Base-by-base conservation (phyloP, 1,140 invertebrate species). In the Drosophila pseudoobscura region DNA sequence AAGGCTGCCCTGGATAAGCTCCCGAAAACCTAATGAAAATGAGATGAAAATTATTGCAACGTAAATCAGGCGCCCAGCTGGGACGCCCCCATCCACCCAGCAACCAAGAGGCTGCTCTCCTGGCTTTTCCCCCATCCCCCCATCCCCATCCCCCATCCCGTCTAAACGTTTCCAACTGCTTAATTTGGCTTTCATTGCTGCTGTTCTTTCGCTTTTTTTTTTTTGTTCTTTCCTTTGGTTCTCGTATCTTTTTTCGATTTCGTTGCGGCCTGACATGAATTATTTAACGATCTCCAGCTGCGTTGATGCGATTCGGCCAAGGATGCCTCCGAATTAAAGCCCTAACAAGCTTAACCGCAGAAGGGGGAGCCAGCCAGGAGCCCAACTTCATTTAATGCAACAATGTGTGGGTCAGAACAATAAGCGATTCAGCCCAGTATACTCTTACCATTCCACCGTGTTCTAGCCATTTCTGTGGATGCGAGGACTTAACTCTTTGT, bases 21-120 rank as follows among this genome's bases (percentile, higher is more conserved):
- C 11, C 57, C 49, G 66, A 60, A 45, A 84, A 70, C 64, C 75
- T 83, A 87, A 87, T 87, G 83, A 87, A 87, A 87, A 87, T 88
- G 83, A 87, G 83, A 78, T 87, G 78, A 87, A 88, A 87, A 87
- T 87, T 87, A 87, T 87, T 87, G 83, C 83, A 87, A 77, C 83
- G 82, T 87, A 87, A 87, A 87, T 87, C 82, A 87, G 82, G 72
- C 80, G 45, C 59, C 80, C 80, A 84, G 80, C 82, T 87, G 82
- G 39, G 80, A 74, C 51, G 61, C 29, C 41, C 17, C 56, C 46
- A 20, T 61, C 29, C 41, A 17, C 53, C 46, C 20, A 20, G 29
- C 17, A 24, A 44, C 70, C 31, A 9, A 31, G 31, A 31, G 26
- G 11, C 43, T 22, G 50, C 50, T 72, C 9, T 9, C 2, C 44